A percentile compares a stretch with the other conserved stretches of the same genome.
phyloP scores from a whole-genome alignment of 1,140 invertebrate species.

The Trachymyrmex cornetzi region DNA sequence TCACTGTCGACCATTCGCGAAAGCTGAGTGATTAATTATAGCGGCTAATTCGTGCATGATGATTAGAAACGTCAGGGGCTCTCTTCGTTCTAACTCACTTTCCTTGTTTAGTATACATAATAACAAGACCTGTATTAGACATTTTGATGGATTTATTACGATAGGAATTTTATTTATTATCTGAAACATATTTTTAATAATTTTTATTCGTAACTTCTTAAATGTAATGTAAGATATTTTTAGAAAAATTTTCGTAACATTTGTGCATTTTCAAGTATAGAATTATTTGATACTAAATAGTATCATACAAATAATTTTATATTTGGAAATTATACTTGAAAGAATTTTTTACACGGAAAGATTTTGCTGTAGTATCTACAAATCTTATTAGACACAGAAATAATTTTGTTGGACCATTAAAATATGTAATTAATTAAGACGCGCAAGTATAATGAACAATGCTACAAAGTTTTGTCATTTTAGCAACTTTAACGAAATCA shows the following conservation, averaged over 20 bases:
- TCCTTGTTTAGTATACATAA: not conserved
- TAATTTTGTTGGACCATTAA: too few species aligned
- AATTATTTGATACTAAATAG: not conserved
- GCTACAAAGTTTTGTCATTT: too few species aligned
- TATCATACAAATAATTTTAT: not conserved
- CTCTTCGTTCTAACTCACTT: conserved; percentile 2
- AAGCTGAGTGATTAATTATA: conserved; percentile 34
- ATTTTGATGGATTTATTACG: not conserved
- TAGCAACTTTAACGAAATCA: too few species aligned
- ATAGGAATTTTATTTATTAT: not conserved
- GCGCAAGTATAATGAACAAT: too few species aligned
- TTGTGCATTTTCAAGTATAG: too few species aligned
- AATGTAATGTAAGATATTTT: conserved; percentile 14
- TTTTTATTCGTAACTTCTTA: not conserved
- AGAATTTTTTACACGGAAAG: not conserved
- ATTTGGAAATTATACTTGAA: not conserved
- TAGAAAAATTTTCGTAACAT: too few species aligned
- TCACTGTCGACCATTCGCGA: not conserved
- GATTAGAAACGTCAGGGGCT: conserved; percentile 5
- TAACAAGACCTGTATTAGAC: not conserved
- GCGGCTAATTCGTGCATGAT: conserved; percentile 21
- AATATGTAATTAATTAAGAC: too few species aligned
- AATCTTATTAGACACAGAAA: too few species aligned
- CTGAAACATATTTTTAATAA: not conserved
- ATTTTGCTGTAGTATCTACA: not conserved